Evolutionary conservation across 2,888 invertebrate genomes (phyloP), one percentile per base, ranked within the genome.

Genomic region (Ypsolopha scabrella): DNA sequence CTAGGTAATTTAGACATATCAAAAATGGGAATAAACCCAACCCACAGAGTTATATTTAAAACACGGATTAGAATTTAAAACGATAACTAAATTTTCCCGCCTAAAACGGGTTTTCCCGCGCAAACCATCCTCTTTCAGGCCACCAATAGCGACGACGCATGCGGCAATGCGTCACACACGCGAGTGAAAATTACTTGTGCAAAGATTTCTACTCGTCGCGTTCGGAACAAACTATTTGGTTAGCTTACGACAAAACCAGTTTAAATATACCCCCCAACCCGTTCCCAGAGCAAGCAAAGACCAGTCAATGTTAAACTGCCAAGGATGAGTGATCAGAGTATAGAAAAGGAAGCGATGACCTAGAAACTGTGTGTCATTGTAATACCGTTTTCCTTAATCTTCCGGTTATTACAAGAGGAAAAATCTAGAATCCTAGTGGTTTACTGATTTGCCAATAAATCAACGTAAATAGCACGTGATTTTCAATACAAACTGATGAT

Each of bases 161-260:
- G 41, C 39, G 24, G 9, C 37, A 33, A 33, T 41, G 55, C 55
- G 54, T 59, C 62, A 60, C n/a, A n/a, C n/a, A n/a, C 54, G 57
- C 51, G 55, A 64, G 62, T 68, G 70, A 65, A 65, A 79, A 80
- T 74, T 67, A 70, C 57, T 74, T 75, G 64, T 64, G 74, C 65
- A 77, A 81, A 80, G 66, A 67, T 57, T 65, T 65, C 65, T 60
- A 60, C 67, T 68, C 63, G 58, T 61, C 67, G 58, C 54, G 24
- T 24, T 24, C 24, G 24, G 24, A 24, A 56, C 56, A 75, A 76
- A 80, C 62, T 70, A 67, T 74, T 75, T 72, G 68, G 61, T 74
- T 72, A 70, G 65, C 68, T 67, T 70, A 71, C 70, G 65, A 69
- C 58, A 60, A 52, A 48, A 59, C 72, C 67, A 72, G 44, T 45